Conservation (phyloP, 2,113 vertebrate species). For the Nannospalax galili region DNA sequence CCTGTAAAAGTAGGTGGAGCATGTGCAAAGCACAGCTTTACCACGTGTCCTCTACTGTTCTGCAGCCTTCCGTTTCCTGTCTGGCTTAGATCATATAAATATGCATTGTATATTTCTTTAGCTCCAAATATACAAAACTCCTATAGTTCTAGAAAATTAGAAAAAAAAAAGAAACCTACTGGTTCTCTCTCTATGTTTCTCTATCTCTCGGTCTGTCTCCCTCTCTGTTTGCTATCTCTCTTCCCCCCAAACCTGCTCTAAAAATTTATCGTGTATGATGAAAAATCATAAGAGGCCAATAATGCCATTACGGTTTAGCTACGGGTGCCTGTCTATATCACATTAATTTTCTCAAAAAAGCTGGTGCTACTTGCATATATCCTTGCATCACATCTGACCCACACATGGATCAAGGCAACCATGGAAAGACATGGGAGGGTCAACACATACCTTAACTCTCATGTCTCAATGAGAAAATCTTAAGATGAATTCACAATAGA, state of each 20-base stretch:
- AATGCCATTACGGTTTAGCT: neutral
- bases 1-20: neutral
- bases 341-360: neutral
- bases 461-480: neutral
- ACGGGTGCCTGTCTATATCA: fast-evolving
- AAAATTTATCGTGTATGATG: no score
- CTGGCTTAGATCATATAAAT: neutral
- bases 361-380: no score
- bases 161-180: neutral
- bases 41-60: neutral
- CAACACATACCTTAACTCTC: neutral
- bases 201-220: neutral
- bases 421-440: neutral
- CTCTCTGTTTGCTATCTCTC: no score
- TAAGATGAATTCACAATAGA: neutral
- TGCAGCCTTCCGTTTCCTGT: neutral
- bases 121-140: neutral
- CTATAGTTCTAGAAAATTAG: neutral
- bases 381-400: fast-evolving
- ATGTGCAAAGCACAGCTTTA: neutral
- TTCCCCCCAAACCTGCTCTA: neutral
- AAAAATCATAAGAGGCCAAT: neutral
- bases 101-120: neutral
- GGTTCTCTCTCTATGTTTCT: neutral
- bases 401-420: neutral